These are phyloP conservation scores for Colostygia pectinataria DNA, from an alignment of 2,888 invertebrate genomes.

Conservation along the genomic window DNA sequence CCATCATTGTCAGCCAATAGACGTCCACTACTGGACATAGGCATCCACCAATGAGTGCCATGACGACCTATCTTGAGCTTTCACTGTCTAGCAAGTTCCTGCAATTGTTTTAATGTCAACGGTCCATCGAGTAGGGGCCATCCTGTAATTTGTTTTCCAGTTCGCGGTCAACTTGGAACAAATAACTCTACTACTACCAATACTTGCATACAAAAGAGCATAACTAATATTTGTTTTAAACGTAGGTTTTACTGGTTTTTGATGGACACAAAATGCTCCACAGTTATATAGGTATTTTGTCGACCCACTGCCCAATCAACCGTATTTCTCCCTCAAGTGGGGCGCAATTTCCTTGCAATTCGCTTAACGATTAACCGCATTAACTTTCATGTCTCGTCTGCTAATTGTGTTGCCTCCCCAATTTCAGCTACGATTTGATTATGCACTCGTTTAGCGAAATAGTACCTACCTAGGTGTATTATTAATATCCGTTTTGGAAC, in stretches of 20 bases:
- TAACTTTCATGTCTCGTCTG: conserved; percentile 75
- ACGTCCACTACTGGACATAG: too few relatives aligned
- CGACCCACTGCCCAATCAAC: conserved; percentile 73
- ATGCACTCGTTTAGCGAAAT: conserved; percentile 51
- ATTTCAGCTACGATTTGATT: conserved; percentile 60
- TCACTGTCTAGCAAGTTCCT: too few relatives aligned
- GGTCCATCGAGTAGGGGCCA: too few relatives aligned
- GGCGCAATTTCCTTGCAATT: conserved; percentile 75
- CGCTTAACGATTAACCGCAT: conserved; percentile 71
- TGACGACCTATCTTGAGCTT: too few relatives aligned
- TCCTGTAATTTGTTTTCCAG: too few relatives aligned
- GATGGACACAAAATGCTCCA: not conserved
- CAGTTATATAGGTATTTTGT: conserved; percentile 36
- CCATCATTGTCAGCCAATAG: too few relatives aligned
- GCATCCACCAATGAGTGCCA: too few relatives aligned
- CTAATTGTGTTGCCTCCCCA: conserved; percentile 71
- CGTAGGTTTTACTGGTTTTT: not conserved
- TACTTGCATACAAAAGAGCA: too few relatives aligned
- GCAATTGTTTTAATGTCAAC: too few relatives aligned
- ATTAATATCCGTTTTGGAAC: conserved; percentile 40
- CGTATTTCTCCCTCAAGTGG: conserved; percentile 61
- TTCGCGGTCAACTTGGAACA: too few relatives aligned
- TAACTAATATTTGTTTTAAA: too few relatives aligned
- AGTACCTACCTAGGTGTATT: conserved; percentile 43
- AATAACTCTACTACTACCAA: too few relatives aligned